These are phyloP conservation scores for Brachionus koreanus DNA, from an alignment of 1,140 invertebrate species.

Conservation along the genomic window DNA sequence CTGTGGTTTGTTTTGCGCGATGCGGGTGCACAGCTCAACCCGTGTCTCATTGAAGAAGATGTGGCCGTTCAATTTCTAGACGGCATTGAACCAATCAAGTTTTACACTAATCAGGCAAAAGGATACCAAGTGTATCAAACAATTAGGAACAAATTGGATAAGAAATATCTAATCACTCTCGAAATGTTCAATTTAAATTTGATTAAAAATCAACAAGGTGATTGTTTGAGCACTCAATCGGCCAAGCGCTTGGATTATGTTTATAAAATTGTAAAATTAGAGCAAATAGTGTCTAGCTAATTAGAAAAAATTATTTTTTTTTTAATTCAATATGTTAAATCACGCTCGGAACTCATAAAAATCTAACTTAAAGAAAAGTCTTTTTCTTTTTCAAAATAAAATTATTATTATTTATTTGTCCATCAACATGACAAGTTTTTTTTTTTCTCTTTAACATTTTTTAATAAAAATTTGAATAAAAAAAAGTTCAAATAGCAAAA, in stretches of 20 bases:
- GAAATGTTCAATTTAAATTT: neutral
- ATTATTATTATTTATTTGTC: too few relatives aligned
- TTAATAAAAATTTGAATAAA: too few relatives aligned
- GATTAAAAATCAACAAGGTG: neutral
- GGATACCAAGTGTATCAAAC: neutral
- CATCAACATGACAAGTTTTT: too few relatives aligned
- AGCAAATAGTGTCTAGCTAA: neutral
- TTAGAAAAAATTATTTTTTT: neutral
- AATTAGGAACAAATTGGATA: slow-evolving; percentile 3
- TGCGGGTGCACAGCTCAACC: neutral
- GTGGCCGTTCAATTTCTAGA: neutral
- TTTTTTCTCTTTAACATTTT: too few relatives aligned
- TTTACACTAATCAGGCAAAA: neutral
- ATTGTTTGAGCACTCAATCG: too few relatives aligned
- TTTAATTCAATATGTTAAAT: neutral
- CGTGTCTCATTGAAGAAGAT: neutral
- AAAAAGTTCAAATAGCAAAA: too few relatives aligned
- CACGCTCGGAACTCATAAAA: too few relatives aligned
- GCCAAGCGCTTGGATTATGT: neutral
- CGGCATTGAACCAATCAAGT: slow-evolving; percentile 5
- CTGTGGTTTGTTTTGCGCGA: neutral
- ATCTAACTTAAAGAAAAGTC: too few relatives aligned
- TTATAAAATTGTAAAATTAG: neutral
- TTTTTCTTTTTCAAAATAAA: too few relatives aligned
- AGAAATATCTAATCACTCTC: slow-evolving; percentile 4